Base-by-base conservation (phyloP, 2,888 invertebrate species). In the Apotomis betuletana region DNA sequence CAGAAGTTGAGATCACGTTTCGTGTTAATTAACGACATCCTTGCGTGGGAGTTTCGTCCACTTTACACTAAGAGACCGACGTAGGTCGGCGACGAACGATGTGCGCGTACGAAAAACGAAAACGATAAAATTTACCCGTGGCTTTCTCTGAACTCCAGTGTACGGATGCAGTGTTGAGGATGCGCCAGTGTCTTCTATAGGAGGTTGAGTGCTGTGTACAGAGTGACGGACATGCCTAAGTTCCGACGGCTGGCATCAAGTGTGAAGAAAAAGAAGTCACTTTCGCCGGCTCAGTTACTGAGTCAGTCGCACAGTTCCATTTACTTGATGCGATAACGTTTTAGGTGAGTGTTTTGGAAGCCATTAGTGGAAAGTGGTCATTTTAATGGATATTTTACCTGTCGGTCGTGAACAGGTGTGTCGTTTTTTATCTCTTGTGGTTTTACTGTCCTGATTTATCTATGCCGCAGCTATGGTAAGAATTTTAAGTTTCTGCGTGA, bases 291-390 rank as follows among this genome's bases (percentile, higher is more conserved):
- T 84, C 80, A 78, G 79, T 78, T 76, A 78, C 81, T 83, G 83
- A 85, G 84, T 86, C 89, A 86, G 75, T 83, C 81, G 77, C 82
- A 82, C 83, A 81, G 84, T 89, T 91, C 83, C 84, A 84, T 85
- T 85, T 83, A 82, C 82, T 90, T 88, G 87, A 90, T 91, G 91
- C 90, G 92, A 90, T 92, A 93, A 92, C 87, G 81, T 89, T 92
- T 92, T 92, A 92, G 93, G 93, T 93, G 85, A 92, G 92, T 90
- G 78, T 82, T 83, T 85, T 80, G 79, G 79, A 81, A 81, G 72
- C 84, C 83, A 85, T 87, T 87, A 87, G 86, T 80, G 81, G 77
- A 81, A 87, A 86, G 81, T 81, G 82, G 79, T 79, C 78, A 80
- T 78, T 80, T 78, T 83, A 83, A 87, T 84, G 75, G 72, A 65